These are phyloP conservation scores for Panthera leo DNA, from an alignment of 2,113 vertebrate genomes.

Conservation along the genomic window DNA sequence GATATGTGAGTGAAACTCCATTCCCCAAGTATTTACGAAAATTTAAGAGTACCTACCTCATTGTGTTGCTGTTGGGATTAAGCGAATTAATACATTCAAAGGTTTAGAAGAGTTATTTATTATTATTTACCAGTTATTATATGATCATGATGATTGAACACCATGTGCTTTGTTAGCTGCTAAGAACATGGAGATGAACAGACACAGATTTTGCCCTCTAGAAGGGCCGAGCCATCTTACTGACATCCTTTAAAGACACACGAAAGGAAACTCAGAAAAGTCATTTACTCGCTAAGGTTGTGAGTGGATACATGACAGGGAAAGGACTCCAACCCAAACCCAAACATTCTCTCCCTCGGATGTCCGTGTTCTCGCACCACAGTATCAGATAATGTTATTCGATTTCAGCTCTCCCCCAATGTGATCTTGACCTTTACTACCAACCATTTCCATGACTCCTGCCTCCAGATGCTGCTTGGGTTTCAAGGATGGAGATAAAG, in stretches of 20 bases:
- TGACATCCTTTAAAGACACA: neutral
- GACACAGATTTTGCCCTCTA: neutral
- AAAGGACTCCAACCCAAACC: neutral
- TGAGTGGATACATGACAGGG: neutral
- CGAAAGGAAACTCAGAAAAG: neutral
- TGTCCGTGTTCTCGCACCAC: neutral
- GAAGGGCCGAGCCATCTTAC: neutral
- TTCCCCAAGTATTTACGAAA: neutral
- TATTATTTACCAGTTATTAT: neutral
- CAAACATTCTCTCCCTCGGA: neutral
- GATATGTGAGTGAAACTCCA: neutral
- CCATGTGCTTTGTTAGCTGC: neutral
- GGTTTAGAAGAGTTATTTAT: neutral
- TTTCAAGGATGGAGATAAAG: neutral
- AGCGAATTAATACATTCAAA: neutral
- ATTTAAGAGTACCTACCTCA: neutral
- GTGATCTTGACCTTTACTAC: neutral
- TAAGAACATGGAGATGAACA: neutral
- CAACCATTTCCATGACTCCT: neutral
- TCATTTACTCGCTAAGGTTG: neutral
- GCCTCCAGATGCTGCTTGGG: neutral
- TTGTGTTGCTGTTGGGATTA: neutral
- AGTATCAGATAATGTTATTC: neutral
- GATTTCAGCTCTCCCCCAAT: neutral
- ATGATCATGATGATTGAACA: neutral